phyloP scores from a whole-genome alignment of 2,888 invertebrate genomes.

The Melanostoma scalare region DNA sequence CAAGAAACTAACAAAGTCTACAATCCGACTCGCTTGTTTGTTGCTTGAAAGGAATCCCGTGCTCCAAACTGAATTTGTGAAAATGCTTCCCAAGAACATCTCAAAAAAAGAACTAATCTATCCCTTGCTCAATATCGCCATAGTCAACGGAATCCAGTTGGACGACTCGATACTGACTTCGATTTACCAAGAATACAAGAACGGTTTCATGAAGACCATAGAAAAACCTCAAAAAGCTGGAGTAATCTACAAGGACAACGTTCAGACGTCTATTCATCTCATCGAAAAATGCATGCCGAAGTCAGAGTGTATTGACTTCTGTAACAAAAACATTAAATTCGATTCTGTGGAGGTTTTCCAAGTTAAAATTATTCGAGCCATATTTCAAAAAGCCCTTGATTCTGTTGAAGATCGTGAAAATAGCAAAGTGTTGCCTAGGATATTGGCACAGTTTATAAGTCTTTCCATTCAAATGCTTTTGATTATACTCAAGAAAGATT shows the following conservation, averaged over 20 bases:
- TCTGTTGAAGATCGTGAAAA: conserved; percentile 75
- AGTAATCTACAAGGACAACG: conserved; percentile 85
- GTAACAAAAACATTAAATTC: conserved; percentile 85
- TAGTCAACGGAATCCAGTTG: conserved; percentile 75
- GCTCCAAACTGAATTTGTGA: conserved; percentile 73
- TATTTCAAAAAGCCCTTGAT: conserved; percentile 83
- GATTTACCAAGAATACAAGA: conserved; percentile 85
- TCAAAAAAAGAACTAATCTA: conserved; percentile 86
- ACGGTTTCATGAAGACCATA: conserved; percentile 85
- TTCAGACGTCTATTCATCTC: conserved; percentile 84
- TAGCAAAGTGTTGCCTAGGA: conserved; percentile 80
- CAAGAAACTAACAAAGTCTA: conserved; percentile 84
- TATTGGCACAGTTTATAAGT: conserved; percentile 84
- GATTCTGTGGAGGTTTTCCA: conserved; percentile 85
- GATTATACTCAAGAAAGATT: conserved; percentile 81
- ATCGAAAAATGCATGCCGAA: conserved; percentile 85
- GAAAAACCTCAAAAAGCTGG: conserved; percentile 88
- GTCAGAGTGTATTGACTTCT: conserved; percentile 84
- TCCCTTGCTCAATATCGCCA: conserved; percentile 84
- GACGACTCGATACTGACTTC: conserved; percentile 83
- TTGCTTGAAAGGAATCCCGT: conserved; percentile 82
- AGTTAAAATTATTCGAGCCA: conserved; percentile 83
- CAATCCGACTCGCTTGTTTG: conserved; percentile 84
- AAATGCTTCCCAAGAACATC: conserved; percentile 79
- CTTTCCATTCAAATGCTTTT: conserved; percentile 83